Conservation (phyloP, 2,113 vertebrate species). For the Agapornis roseicollis region DNA sequence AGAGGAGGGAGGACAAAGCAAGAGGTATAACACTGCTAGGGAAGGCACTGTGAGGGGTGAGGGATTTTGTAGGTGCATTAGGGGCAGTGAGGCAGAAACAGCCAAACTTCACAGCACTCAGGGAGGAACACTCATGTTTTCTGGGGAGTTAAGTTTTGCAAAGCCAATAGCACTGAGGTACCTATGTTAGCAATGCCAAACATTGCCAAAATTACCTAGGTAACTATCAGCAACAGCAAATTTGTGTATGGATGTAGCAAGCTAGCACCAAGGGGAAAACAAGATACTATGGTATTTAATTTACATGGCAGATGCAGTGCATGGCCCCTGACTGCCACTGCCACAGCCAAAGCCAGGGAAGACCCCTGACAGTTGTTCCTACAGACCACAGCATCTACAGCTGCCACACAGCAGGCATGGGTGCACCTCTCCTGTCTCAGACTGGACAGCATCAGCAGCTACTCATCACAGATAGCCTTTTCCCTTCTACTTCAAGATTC, state of each 20-base stretch:
- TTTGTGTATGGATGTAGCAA: not conserved
- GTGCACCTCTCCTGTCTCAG: fast-evolving
- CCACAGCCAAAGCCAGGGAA: not conserved
- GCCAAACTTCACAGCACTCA: not conserved
- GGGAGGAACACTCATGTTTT: not conserved
- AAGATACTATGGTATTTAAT: not conserved
- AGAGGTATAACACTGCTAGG: not conserved
- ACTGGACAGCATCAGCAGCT: not conserved
- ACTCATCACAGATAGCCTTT: fast-evolving
- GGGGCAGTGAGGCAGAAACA: not conserved
- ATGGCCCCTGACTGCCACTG: not conserved
- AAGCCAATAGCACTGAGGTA: not conserved
- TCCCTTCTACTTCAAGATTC: not conserved
- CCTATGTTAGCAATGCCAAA: not conserved
- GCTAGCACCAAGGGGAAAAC: not conserved
- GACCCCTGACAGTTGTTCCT: fast-evolving
- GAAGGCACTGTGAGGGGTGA: fast-evolving
- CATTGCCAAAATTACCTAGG: too few relatives aligned
- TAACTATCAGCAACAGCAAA: not conserved
- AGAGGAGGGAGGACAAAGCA: fast-evolving
- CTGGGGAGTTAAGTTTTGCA: not conserved
- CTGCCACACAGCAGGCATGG: fast-evolving
- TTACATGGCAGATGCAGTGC: not conserved
- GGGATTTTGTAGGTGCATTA: not conserved
- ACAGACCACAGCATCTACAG: not conserved